Base-by-base conservation (phyloP, 2,888 invertebrate species). In the Lordiphosa andalusiaca region DNA sequence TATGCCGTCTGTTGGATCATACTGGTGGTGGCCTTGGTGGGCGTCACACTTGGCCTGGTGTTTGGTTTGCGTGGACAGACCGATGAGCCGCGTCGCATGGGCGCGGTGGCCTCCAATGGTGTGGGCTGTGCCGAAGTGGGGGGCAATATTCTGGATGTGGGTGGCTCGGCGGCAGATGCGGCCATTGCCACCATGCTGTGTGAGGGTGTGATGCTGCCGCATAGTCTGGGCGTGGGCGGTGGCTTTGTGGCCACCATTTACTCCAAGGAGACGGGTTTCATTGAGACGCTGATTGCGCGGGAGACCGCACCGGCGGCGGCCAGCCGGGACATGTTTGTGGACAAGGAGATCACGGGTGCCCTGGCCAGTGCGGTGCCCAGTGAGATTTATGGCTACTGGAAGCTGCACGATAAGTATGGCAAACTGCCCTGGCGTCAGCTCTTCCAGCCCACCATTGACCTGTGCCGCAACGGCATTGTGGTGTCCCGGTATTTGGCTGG, bases 201-300 rank as follows among this genome's bases (percentile, higher is more conserved):
- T 88, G 95, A 96, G 87, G 97, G 97, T 0, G 91, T 96, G 3
- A 92, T 94, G 1, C 93, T 95, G 86, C 93, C 95, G 3, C 96
- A 97, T 89, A 93, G 95, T 74, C 93, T 94, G 92, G 97, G 97
- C 0, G 89, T 97, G 1, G 97, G 97, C 9, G 97, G 98, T 39
- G 97, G 97, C 23, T 97, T 97, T 88, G 90, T 97, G 25, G 94
- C 96, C 89, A 95, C 95, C 4, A 92, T 96, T 52, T 97, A 96
- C 91, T 93, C 93, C 77, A 93, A 93, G 61, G 77, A 88, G 39
- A 92, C 90, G 1, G 90, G 91, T 1, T 90, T 87, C 42, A 91
- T 93, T 0, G 90, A 91, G 51, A 92, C 93, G 7, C 84, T 97
- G 57, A 93, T 95, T 88, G 94, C 96, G 0, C 91, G 96, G 54